Percentiles rank a stretch among this genome's conserved stretches.
phyloP scores from a whole-genome alignment of 1,140 invertebrate species.

The Bursaphelenchus mucronatus region DNA sequence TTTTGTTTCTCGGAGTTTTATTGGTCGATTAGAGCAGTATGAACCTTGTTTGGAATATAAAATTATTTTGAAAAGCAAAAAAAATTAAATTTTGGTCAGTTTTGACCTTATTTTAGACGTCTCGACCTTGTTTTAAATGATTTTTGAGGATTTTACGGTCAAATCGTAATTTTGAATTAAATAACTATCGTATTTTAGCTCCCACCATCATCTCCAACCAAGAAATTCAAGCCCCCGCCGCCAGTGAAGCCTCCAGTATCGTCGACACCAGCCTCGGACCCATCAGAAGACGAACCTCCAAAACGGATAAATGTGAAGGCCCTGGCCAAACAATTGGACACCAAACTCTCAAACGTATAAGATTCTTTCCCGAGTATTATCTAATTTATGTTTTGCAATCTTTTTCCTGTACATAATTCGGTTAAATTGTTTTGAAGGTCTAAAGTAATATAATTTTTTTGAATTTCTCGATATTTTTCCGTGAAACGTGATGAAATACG shows the following conservation, averaged over 20 bases:
- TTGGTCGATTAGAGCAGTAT: not conserved
- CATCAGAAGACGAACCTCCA: constrained; percentile 4
- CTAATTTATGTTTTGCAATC: no score
- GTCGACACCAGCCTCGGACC: constrained; percentile 5
- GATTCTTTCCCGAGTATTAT: no score
- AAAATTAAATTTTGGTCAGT: not conserved
- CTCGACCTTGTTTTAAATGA: not conserved
- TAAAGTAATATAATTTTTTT: no score
- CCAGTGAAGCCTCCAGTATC: constrained; percentile 21
- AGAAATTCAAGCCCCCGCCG: constrained; percentile 16
- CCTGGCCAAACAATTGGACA: constrained; percentile 23
- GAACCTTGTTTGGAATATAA: not conserved
- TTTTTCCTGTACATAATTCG: no score
- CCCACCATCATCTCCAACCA: not conserved
- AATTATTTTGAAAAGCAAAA: no score
- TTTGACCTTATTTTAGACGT: not conserved
- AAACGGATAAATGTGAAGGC: constrained; percentile 23
- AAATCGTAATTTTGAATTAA: not conserved
- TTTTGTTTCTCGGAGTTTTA: not conserved
- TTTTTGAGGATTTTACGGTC: not conserved
- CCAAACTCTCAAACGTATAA: constrained; percentile 23
- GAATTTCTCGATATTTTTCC: no score
- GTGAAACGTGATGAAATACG: no score
- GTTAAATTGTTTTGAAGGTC: no score
- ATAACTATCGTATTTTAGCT: not conserved